Evolutionary conservation across 2,113 vertebrate species (phyloP).

Genomic region (Chaenogobius annularis): DNA sequence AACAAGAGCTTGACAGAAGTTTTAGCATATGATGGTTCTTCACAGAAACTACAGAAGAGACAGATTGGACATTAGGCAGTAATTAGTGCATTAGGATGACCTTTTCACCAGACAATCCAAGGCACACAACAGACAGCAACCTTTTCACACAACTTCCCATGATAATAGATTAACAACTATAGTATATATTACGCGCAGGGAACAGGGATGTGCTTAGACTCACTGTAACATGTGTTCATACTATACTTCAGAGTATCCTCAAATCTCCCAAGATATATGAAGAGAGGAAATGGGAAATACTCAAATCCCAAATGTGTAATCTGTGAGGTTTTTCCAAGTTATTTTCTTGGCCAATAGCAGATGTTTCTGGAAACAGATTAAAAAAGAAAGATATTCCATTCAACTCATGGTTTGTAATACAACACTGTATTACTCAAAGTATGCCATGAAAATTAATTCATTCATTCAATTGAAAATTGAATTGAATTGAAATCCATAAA

Average conservation of each 20-base stretch:
- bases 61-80: slow-evolving; percentile 29
- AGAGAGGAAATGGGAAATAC: neutral
- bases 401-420: neutral
- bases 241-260: neutral
- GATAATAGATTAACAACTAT: neutral
- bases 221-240: slow-evolving; percentile 16
- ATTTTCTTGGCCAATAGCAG: neutral
- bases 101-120: slow-evolving; percentile 43
- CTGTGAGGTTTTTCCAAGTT: neutral
- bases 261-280: neutral
- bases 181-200: neutral
- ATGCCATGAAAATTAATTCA: no score
- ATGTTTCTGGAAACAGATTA: neutral
- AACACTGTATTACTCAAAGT: no score
- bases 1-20: slow-evolving; percentile 17
- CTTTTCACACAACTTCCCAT: slow-evolving; percentile 30
- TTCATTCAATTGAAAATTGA: no score
- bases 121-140: slow-evolving; percentile 37
- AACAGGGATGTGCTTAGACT: neutral
- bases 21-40: neutral
- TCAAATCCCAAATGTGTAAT: neutral
- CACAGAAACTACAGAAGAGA: slow-evolving; percentile 3
- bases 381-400: no score
- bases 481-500: no score
- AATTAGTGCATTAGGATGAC: slow-evolving; percentile 49